phyloP scores from a whole-genome alignment of 2,797 vertebrate genomes.

The Clarias pachynema region DNA sequence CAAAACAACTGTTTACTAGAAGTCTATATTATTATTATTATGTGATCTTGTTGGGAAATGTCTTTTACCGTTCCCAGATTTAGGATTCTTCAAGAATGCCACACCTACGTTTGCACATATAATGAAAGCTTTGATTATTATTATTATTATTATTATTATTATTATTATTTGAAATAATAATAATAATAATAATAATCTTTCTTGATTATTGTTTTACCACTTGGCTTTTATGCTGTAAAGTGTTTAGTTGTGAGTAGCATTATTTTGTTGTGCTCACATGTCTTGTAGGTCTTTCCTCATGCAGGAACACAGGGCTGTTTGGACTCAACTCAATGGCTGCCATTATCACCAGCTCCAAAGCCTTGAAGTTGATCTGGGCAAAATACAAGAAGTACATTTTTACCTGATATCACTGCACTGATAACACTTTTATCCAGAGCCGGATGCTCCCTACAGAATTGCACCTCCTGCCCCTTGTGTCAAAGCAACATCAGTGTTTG shows the following conservation, averaged over 20 bases:
- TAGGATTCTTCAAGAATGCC: background rate
- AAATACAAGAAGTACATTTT: slow-evolving; percentile 9
- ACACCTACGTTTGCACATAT: background rate
- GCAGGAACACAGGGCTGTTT: slow-evolving; percentile 82
- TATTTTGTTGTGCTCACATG: slow-evolving; percentile 71
- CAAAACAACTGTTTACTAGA: background rate
- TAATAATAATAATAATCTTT: no score
- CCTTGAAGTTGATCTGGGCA: slow-evolving; percentile 83
- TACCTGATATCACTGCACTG: no score
- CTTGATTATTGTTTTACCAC: background rate
- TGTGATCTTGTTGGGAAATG: background rate
- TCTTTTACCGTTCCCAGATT: background rate
- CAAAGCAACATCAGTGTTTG: no score
- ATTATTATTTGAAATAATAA: no score
- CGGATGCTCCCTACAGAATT: no score
- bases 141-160: no score
- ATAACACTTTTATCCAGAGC: no score
- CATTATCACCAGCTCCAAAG: slow-evolving; percentile 74
- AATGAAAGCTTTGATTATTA: background rate
- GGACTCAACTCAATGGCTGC: slow-evolving; percentile 76
- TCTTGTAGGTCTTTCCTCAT: slow-evolving; percentile 81
- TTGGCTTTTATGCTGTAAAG: background rate
- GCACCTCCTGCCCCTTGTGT: no score
- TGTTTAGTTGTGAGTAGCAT: background rate
- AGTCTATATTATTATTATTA: background rate